Percentiles rank a stretch among this genome's conserved stretches.
Conservation (phyloP, 2,888 invertebrate genomes). For the Aporophyla lueneburgensis region DNA sequence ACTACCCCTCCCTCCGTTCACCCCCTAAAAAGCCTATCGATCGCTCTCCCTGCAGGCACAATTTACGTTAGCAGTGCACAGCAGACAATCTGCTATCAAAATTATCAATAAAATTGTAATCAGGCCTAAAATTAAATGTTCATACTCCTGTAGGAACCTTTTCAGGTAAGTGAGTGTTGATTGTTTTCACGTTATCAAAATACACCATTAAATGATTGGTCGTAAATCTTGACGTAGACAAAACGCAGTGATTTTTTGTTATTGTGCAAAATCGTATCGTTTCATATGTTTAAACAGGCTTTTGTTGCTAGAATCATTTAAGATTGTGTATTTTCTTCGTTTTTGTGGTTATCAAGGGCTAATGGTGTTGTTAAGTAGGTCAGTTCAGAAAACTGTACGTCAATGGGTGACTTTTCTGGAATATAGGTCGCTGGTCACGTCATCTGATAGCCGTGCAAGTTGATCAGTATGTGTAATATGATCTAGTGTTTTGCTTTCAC, state of each 20-base stretch:
- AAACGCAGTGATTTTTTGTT: constrained; percentile 71
- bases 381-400: constrained; percentile 68
- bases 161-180: constrained; percentile 79
- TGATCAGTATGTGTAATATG: constrained; percentile 53
- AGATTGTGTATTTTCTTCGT: neutral
- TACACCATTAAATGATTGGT: constrained; percentile 71
- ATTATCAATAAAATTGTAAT: constrained; percentile 76
- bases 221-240: constrained; percentile 82
- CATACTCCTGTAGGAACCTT: constrained; percentile 56
- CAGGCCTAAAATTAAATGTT: constrained; percentile 76
- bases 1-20: constrained; percentile 65
- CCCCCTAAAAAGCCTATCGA: constrained; percentile 83
- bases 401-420: constrained; percentile 75
- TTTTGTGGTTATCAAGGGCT: constrained; percentile 7
- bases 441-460: constrained; percentile 67
- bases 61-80: constrained; percentile 83
- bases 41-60: constrained; percentile 77
- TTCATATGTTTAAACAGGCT: neutral
- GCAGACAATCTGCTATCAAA: constrained; percentile 78
- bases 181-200: constrained; percentile 50
- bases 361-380: constrained; percentile 64
- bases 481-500: constrained; percentile 17
- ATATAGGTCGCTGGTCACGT: constrained; percentile 80
- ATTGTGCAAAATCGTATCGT: constrained; percentile 60
- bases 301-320: neutral